phyloP scores from a whole-genome alignment of 2,888 invertebrate species.

The Ligdia adustata region DNA sequence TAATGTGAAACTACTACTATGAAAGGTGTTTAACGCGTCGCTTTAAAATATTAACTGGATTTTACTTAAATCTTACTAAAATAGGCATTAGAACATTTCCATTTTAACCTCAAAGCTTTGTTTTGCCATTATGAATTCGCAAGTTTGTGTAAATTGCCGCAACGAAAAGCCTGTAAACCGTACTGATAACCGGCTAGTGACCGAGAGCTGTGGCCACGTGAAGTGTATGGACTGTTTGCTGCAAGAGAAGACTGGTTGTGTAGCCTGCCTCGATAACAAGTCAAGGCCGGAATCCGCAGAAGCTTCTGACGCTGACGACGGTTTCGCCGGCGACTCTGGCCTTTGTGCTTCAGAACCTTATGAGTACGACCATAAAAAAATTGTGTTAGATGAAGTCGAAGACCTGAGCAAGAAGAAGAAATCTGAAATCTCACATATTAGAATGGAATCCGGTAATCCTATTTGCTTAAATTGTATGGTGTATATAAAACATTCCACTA shows the following conservation, averaged over 20 bases:
- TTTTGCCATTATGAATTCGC: conserved; percentile 66
- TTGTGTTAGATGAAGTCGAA: conserved; percentile 33
- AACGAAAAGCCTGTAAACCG: conserved; percentile 80
- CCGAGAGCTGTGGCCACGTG: conserved; percentile 89
- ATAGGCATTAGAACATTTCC: too few species aligned
- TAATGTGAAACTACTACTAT: too few species aligned
- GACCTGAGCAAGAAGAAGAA: conserved; percentile 60
- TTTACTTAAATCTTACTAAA: too few species aligned
- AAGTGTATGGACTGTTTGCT: conserved; percentile 90
- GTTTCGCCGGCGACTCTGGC: conserved; percentile 35
- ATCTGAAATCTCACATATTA: conserved; percentile 69
- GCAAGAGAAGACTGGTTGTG: conserved; percentile 86
- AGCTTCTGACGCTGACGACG: conserved; percentile 32
- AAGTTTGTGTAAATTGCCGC: conserved; percentile 85
- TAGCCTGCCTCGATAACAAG: conserved; percentile 68
- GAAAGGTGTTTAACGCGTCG: too few species aligned
- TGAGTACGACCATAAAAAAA: conserved; percentile 31
- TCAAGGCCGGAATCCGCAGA: conserved; percentile 29
- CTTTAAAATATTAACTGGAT: too few species aligned
- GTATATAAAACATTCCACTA: too few species aligned
- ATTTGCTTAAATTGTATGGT: too few species aligned
- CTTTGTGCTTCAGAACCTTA: conserved; percentile 36
- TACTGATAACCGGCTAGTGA: conserved; percentile 86
- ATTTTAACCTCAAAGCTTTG: conserved; percentile 51
- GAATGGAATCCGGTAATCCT: conserved; percentile 59